Percentiles rank a stretch among this genome's conserved stretches.
These are phyloP conservation scores for Xestia sexstrigata DNA, from an alignment of 2,888 invertebrate species.

Conservation along the genomic window DNA sequence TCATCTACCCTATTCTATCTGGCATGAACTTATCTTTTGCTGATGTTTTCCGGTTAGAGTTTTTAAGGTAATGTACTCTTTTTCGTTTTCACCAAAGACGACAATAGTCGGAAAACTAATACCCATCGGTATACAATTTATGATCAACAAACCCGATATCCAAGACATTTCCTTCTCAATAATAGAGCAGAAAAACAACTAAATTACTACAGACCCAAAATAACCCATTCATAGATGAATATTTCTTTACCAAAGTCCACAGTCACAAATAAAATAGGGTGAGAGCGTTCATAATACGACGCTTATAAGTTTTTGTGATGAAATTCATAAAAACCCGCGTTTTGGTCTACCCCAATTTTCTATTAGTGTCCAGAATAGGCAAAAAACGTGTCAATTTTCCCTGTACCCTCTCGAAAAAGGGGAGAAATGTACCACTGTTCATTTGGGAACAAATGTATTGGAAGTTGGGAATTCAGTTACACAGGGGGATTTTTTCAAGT, in stretches of 20 bases:
- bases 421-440: constrained; percentile 46
- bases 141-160: not conserved
- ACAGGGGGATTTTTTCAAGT: not conserved
- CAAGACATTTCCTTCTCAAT: constrained; percentile 2
- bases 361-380: constrained; percentile 58
- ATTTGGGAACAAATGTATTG: constrained; percentile 56
- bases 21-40: not conserved
- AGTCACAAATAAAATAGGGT: constrained; percentile 50
- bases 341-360: constrained; percentile 59
- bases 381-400: constrained; percentile 65
- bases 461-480: constrained; percentile 28
- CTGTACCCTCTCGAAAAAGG: constrained; percentile 20
- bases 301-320: constrained; percentile 63
- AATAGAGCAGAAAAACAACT: constrained; percentile 1
- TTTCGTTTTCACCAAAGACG: not conserved
- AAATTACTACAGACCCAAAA: constrained; percentile 25
- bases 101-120: not conserved
- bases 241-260: constrained; percentile 32
- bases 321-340: constrained; percentile 62
- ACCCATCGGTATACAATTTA: not conserved
- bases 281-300: constrained; percentile 52
- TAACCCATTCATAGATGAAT: constrained; percentile 41
- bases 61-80: not conserved
- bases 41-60: not conserved
- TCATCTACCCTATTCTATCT: too few species aligned